Evolutionary conservation across 2,113 vertebrate species (phyloP).

Genomic region (Sciurus niger): DNA sequence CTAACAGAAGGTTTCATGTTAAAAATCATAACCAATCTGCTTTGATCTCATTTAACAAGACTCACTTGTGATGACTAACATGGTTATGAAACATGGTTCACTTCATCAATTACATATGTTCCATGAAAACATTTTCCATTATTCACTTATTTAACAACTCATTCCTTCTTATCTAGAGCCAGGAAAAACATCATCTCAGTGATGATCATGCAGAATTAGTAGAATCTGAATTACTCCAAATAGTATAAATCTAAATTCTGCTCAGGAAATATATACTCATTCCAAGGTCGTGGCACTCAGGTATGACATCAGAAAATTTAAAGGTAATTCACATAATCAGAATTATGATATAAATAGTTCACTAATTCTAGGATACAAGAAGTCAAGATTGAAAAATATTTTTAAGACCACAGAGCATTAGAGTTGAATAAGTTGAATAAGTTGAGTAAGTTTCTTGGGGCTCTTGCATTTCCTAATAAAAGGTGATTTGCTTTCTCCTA

Average conservation of each 20-base stretch:
- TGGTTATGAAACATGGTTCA: not conserved
- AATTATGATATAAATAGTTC: not conserved
- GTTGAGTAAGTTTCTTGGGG: not conserved
- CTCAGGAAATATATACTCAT: not conserved
- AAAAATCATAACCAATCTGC: slow-evolving; percentile 38
- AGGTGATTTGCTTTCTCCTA: not conserved
- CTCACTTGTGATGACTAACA: not conserved
- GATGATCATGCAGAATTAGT: not conserved
- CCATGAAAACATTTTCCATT: not conserved
- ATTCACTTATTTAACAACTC: not conserved
- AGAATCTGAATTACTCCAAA: not conserved
- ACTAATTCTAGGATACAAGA: not conserved
- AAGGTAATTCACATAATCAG: not conserved
- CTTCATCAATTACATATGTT: not conserved
- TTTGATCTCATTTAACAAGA: slow-evolving; percentile 16
- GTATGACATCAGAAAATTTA: not conserved
- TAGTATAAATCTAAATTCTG: not conserved
- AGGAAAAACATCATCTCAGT: not conserved
- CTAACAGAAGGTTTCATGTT: not conserved
- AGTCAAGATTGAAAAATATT: not conserved
- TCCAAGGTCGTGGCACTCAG: not conserved
- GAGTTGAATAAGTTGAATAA: not conserved
- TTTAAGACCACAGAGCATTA: not conserved
- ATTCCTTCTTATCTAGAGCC: not conserved
- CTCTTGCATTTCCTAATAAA: not conserved